Conservation (phyloP, 2,797 vertebrate genomes). For the Moxostoma hubbsi region DNA sequence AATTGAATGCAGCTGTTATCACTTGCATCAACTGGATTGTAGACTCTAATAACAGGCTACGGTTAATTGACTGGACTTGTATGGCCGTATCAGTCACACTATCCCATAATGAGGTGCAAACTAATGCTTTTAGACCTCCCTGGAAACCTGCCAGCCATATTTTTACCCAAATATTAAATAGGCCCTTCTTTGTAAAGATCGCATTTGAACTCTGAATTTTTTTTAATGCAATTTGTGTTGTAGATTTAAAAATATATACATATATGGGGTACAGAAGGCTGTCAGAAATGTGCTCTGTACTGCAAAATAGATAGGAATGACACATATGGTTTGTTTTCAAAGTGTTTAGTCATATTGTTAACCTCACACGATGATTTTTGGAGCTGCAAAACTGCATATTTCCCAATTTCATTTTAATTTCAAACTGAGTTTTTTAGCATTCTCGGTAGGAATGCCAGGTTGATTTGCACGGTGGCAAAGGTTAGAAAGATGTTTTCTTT, state of each 20-base stretch:
- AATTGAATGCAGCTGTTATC: conserved; percentile 42
- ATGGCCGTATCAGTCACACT: neutral
- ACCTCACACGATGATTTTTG: no score
- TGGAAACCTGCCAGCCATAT: conserved; percentile 9
- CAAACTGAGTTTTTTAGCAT: no score
- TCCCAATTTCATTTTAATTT: no score
- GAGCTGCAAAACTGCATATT: no score
- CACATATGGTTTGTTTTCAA: no score
- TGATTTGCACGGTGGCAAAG: conserved; percentile 34
- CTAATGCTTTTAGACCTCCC: conserved; percentile 10
- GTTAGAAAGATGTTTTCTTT: conserved; percentile 49
- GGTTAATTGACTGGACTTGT: conserved; percentile 23
- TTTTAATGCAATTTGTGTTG: conserved; percentile 3
- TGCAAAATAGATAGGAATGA: no score
- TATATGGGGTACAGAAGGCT: no score
- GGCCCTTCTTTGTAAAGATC: neutral
- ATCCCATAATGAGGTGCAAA: conserved; percentile 40
- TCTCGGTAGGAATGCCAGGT: neutral
- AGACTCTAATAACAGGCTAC: conserved; percentile 40
- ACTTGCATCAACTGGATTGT: conserved; percentile 47
- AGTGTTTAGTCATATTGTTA: no score
- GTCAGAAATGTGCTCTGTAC: no score
- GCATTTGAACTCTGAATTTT: neutral
- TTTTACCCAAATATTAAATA: conserved; percentile 28
- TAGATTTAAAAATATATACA: neutral